phyloP scores from a whole-genome alignment of 2,888 invertebrate species.

The Nipponacmea schrenckii region DNA sequence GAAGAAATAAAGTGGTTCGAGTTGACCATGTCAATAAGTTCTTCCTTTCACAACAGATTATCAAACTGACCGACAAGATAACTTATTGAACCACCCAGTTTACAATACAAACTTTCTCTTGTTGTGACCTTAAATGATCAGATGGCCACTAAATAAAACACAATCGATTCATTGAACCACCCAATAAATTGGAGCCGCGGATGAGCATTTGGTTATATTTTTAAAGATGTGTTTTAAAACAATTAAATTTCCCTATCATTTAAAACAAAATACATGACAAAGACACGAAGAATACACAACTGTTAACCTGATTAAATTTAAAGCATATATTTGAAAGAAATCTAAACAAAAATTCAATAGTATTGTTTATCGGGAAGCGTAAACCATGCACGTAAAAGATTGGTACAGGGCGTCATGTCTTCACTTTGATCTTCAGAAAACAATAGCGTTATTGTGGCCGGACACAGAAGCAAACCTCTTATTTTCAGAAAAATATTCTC shows the following conservation, averaged over 20 bases:
- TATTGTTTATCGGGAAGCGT: conserved; percentile 18
- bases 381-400: conserved; percentile 10
- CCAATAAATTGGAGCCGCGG: too few species aligned
- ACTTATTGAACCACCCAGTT: too few species aligned
- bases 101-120: too few species aligned
- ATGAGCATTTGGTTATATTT: too few species aligned
- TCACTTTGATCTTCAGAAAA: conserved; percentile 18
- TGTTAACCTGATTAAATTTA: conserved; percentile 24
- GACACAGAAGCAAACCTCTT: not conserved
- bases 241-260: not conserved
- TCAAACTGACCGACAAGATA: not conserved
- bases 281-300: conserved; percentile 19
- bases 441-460: conserved; percentile 19
- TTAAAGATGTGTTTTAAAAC: not conserved
- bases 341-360: conserved; percentile 17
- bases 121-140: too few species aligned
- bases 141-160: too few species aligned
- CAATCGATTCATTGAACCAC: too few species aligned
- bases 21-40: conserved; percentile 8
- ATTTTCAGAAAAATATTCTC: conserved; percentile 1
- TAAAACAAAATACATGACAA: conserved; percentile 2
- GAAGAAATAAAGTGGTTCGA: not conserved
- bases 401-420: conserved; percentile 11
- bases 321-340: conserved; percentile 20
- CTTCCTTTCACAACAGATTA: not conserved